phyloP scores from a whole-genome alignment of 1,140 invertebrate genomes.

The Tetramorium alpestre region DNA sequence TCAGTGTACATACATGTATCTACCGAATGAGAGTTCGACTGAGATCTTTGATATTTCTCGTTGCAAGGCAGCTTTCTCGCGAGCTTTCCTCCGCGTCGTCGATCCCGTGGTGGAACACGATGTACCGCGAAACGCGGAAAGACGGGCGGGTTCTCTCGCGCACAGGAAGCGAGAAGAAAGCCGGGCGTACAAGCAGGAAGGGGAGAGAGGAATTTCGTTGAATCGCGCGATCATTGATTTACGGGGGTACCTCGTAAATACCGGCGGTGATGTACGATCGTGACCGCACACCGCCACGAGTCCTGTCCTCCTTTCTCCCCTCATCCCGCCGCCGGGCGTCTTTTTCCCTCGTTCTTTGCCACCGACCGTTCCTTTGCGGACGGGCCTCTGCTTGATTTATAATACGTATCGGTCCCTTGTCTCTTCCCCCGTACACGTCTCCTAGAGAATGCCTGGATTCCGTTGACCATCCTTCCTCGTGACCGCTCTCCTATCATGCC shows the following conservation, averaged over 20 bases:
- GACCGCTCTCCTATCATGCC: conserved; percentile 18
- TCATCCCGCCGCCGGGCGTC: conserved; percentile 33
- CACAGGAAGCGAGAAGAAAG: conserved; percentile 66
- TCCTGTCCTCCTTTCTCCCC: background rate
- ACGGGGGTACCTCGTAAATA: conserved; percentile 79
- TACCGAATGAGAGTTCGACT: background rate
- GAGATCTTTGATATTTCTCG: conserved; percentile 16
- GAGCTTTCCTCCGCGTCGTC: conserved; percentile 61
- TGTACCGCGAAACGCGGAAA: conserved; percentile 30
- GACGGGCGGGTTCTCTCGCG: conserved; percentile 58
- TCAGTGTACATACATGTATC: too few relatives aligned
- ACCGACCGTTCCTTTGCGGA: conserved; percentile 71
- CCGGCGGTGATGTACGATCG: conserved; percentile 77
- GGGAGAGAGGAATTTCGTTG: conserved; percentile 75
- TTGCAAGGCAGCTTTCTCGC: conserved; percentile 45
- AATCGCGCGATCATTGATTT: conserved; percentile 79
- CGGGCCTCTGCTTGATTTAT: conserved; percentile 77
- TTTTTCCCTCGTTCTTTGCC: conserved; percentile 63
- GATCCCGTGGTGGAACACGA: conserved; percentile 54
- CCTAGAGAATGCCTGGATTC: conserved; percentile 51
- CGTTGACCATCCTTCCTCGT: conserved; percentile 34
- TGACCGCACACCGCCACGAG: conserved; percentile 61
- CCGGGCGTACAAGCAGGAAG: conserved; percentile 62
- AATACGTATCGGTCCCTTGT: conserved; percentile 71
- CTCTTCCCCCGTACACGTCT: conserved; percentile 59